A percentile compares a stretch with the other conserved stretches of the same genome.
Conservation (phyloP, 2,888 invertebrate species). For the Incurvaria masculella region DNA sequence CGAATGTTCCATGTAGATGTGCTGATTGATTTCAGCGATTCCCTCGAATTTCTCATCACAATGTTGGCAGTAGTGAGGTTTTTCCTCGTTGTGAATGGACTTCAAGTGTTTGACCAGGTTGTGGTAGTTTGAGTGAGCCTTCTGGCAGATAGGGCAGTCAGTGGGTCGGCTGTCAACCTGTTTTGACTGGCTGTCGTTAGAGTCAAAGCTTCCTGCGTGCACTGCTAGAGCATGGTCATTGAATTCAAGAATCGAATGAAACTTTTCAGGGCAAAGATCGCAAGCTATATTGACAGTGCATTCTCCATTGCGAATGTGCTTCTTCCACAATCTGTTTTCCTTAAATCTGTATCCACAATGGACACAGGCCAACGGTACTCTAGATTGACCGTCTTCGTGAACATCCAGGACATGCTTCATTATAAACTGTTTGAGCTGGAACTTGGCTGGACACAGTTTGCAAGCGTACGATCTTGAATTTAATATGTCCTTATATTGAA, state of each 20-base stretch:
- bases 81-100: conserved; percentile 45
- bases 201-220: conserved; percentile 43
- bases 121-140: conserved; percentile 52
- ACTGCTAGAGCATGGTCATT: conserved; percentile 45
- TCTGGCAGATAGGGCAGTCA: conserved; percentile 54
- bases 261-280: conserved; percentile 45
- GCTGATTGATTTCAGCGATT: conserved; percentile 55
- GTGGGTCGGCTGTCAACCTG: conserved; percentile 47
- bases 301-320: conserved; percentile 51
- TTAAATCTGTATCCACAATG: conserved; percentile 46
- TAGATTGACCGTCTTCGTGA: conserved; percentile 49
- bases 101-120: conserved; percentile 59
- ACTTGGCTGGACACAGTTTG: conserved; percentile 49
- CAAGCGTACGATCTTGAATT: conserved; percentile 51
- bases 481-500: conserved; percentile 48
- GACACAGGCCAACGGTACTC: conserved; percentile 38
- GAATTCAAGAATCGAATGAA: conserved; percentile 45
- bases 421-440: conserved; percentile 50
- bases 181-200: conserved; percentile 35
- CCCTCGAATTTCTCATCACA: conserved; percentile 56
- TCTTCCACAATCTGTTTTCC: conserved; percentile 43
- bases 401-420: conserved; percentile 51
- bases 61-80: conserved; percentile 56
- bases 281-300: conserved; percentile 59
- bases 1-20: conserved; percentile 57